Base-by-base conservation (phyloP, 30 jellyfish, hydroid and myxozoan species). In the Pelagia noctiluca region DNA sequence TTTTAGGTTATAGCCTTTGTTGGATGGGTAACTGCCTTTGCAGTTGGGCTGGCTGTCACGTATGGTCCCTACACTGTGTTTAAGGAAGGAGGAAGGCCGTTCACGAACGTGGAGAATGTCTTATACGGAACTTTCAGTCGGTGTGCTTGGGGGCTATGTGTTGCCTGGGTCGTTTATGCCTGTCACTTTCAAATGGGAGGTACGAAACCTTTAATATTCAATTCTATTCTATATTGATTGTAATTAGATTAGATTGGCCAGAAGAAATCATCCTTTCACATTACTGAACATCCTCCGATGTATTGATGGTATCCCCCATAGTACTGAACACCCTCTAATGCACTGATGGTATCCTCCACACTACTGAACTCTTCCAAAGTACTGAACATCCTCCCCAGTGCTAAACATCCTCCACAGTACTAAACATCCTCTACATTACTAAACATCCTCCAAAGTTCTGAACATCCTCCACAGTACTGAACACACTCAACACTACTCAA, bases 131-230 rank as follows among this genome's bases (percentile, higher is more conserved):
- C 96, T 12, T 91, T 91, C 57, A 82, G 96, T 67, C 96, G 98
- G 5, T 81, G 84, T 57, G 91, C 94, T 12, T 91, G 98, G 98
- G 96, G 89, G 2, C 66, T 78, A 1, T 64, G 95, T 34, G 89
- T 91, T 29, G 98, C 94, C 11, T 79, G 95, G 93, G 96, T 91
- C 3, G 71, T 91, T 19, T 91, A 84, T 79, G 95, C 95, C 0
- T 91, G 98, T 50, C 85, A 74, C 28, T 63, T 75, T 37, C 87
- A 69, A 33, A 77, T 84, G 87, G 98, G 98, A 84, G 98, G 98
- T 91, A 84, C 24, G 90, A 2, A 16, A 26, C 35, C 49, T 25
- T 8, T 62, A 67, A 21, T 64, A 22, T 35, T 48, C 18, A 8
- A 7, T 31, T 28, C 80, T 42, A 5, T 8, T 42, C 57, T 42